Percentiles rank a stretch among this genome's conserved stretches.
Evolutionary conservation across 2,888 invertebrate genomes (phyloP).

Genomic region (Hydraecia micacea): DNA sequence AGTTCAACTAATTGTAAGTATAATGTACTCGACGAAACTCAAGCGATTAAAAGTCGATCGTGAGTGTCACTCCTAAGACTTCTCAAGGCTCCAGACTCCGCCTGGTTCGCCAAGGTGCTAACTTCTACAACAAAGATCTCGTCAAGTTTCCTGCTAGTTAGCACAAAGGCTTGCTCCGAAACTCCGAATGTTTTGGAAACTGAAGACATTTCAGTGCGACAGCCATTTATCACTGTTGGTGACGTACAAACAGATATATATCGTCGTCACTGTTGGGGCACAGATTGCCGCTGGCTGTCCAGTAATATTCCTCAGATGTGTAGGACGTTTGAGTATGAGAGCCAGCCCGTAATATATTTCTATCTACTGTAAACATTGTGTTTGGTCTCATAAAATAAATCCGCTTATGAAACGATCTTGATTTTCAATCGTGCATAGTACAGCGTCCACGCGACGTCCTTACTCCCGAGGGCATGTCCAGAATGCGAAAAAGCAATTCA

Average conservation of each 20-base stretch:
- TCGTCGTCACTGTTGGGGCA: conserved; percentile 36
- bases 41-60: conserved; percentile 30
- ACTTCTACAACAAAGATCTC: conserved; percentile 48
- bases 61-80: conserved; percentile 11
- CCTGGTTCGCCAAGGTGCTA: conserved; percentile 31
- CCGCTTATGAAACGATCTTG: conserved; percentile 10
- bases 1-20: conserved; percentile 31
- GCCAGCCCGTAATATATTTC: not conserved
- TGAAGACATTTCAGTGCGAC: conserved; percentile 52
- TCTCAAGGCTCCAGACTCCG: conserved; percentile 17
- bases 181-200: conserved; percentile 51
- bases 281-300: conserved; percentile 37
- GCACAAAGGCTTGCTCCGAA: conserved; percentile 53
- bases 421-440: conserved; percentile 37
- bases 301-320: conserved; percentile 28
- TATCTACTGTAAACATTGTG: conserved; percentile 6
- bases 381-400: conserved; percentile 18
- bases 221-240: conserved; percentile 58
- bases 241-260: conserved; percentile 49
- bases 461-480: conserved; percentile 17
- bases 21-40: conserved; percentile 42
- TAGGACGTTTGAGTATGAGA: not conserved
- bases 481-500: conserved; percentile 36
- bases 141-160: conserved; percentile 53
- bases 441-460: conserved; percentile 4